Base-by-base conservation (phyloP, 2,888 invertebrate species). In the Erpobdella octoculata region DNA sequence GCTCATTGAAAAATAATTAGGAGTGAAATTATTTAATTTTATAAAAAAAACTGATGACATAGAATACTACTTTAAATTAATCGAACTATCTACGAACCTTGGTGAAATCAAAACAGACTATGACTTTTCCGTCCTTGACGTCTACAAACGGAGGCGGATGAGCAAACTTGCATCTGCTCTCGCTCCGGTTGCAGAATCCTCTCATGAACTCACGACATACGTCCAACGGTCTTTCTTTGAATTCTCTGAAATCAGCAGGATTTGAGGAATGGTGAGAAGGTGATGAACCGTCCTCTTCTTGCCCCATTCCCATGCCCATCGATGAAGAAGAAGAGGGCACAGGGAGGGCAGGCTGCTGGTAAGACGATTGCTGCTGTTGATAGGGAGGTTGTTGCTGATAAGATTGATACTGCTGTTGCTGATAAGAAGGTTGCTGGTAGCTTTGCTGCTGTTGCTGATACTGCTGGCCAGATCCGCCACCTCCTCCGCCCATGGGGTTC, bases 351-450 rank as follows among this genome's bases (percentile, higher is more conserved):
- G 12, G 53, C 3, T 12, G 53, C 5, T 53, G 21, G 53, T 21
- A 21, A 53, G 21, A 28, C 53, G 21, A 67, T 15, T 67, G 71
- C 28, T 41, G 64, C 38, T 15, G 35, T 71, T 65, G 79, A 78
- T 78, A 78, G 79, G 78, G 78, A 79, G 77, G 78, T 79, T 79
- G 79, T 79, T 79, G 79, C 78, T 78, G 79, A 78, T 77, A 79
- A 21, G 33, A 25, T 36, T 36, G 35, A 4, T 33, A 38, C 37
- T 36, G 36, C 4, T 0, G 15, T 2, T n/a, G 21, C 12, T 5
- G 15, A 2, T n/a, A 9, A 25, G 18, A 25, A 31, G 31, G 25
- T 4, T 12, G 46, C 21, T 53, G 53, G n/a, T 53, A 53, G 1
- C 28, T 21, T 8, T 15, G 25, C 53, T 53, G 53, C 15, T 53